Evolutionary conservation across 2,888 invertebrate species (phyloP), one percentile per base, ranked within the genome.

Genomic region (Lasioglossum pauxillum): DNA sequence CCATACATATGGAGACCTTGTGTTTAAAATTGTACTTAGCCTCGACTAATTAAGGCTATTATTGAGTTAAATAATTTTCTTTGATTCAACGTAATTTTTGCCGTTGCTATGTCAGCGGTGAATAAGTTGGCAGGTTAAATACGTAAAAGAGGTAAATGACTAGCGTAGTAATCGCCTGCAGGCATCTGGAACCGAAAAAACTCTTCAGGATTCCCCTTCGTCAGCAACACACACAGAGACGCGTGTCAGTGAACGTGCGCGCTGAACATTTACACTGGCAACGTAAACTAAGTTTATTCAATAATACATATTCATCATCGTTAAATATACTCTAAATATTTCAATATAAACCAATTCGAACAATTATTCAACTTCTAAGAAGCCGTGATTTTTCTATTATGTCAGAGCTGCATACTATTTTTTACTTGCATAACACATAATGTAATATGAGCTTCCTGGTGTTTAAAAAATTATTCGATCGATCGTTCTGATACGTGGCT

Each of bases 371-470:
- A 64, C 0, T 64, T 64, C 27, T 64, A 16, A 64, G 27, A 64
- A 27, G 31, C 14, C 60, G 27, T 16, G 27, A 31, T 31, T 16
- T 16, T 16, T 64, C 2, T 64, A 31, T 64, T 64, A 64, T 31
- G 16, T 64, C 64, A 64, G 31, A 64, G 31, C 16, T 64, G 64
- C 16, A 64, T 7, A 64, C 14, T 64, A 16, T 31, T 31, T 27
- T 64, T 64, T 31, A 31, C 64, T 64, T 64, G 64, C 64, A 64
- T 64, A 64, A 64, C 23, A 53, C 53, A n/a, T n/a, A 53, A 53
- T 64, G 64, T 27, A 14, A 31, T 16, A 31, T 0, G 31, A 31
- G 31, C 7, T 64, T 64, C 64, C 64, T 16, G 64, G 31, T 64
- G 27, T 64, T 64, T 64, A 64, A 31, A 64, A 14, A 64, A 64